These are phyloP conservation scores for Falco columbarius DNA, from an alignment of 2,797 vertebrate genomes.

Conservation along the genomic window DNA sequence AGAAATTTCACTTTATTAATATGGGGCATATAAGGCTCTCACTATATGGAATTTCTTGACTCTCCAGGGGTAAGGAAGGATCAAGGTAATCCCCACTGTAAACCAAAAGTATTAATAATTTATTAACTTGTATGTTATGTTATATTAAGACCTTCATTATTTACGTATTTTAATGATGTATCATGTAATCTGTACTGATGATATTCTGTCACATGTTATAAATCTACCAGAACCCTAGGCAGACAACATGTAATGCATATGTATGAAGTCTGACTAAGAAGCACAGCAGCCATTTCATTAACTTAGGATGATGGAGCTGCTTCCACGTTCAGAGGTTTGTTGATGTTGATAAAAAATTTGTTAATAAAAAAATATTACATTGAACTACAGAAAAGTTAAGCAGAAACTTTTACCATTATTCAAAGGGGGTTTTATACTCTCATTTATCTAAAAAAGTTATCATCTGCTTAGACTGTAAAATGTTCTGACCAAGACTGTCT, in stretches of 20 bases:
- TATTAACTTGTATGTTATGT: conserved; percentile 48
- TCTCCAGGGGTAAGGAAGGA: neutral
- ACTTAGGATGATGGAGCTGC: neutral
- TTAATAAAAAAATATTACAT: neutral
- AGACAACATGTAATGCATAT: neutral
- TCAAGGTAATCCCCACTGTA: conserved; percentile 27
- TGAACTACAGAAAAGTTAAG: neutral
- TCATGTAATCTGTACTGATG: neutral
- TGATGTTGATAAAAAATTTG: neutral
- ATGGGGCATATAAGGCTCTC: neutral
- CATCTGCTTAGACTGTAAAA: neutral
- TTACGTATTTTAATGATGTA: conserved; percentile 15
- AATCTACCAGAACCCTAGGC: conserved; percentile 1
- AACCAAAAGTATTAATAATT: conserved; percentile 50
- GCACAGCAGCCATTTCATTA: neutral
- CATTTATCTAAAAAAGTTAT: neutral
- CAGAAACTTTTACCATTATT: neutral
- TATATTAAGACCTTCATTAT: neutral
- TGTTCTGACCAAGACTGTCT: neutral
- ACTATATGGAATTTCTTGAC: conserved; percentile 8
- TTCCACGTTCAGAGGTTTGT: neutral
- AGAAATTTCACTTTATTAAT: conserved; percentile 60
- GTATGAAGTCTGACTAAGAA: neutral
- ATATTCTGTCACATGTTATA: neutral
- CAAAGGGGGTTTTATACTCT: neutral